Evolutionary conservation across 2,113 vertebrate species (phyloP).

Genomic region (Rousettus leschenaultii): DNA sequence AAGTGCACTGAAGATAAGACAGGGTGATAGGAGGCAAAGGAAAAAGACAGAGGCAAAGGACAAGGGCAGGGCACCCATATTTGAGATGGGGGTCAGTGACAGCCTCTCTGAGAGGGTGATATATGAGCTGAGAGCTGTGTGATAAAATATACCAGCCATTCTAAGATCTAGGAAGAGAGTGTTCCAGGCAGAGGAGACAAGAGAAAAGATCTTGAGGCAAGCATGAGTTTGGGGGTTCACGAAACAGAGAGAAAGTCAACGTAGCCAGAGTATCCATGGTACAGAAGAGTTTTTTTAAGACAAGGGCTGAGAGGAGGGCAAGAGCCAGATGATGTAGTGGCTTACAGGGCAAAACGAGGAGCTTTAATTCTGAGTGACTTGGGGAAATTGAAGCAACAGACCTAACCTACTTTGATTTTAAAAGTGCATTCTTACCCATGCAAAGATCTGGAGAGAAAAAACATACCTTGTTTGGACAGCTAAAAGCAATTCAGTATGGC

Average conservation of each 20-base stretch:
- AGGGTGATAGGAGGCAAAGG: background rate
- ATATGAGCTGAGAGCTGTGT: background rate
- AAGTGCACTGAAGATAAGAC: background rate
- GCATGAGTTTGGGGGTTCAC: background rate
- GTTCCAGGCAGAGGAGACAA: background rate
- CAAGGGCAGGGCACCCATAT: background rate
- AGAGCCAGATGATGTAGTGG: background rate
- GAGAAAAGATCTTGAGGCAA: background rate
- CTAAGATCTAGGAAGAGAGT: background rate
- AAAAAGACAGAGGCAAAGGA: background rate
- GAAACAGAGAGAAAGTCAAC: background rate
- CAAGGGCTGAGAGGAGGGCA: background rate
- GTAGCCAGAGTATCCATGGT: background rate
- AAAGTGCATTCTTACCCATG: background rate
- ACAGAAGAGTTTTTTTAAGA: background rate
- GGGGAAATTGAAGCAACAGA: background rate
- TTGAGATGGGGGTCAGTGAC: background rate
- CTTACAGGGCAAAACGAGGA: background rate
- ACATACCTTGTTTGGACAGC: constrained; percentile 2
- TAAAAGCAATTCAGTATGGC: background rate
- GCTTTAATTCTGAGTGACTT: background rate
- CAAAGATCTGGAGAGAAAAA: background rate
- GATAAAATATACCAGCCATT: background rate
- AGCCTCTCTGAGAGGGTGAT: background rate
- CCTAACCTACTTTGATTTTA: background rate